Evolutionary conservation across 2,888 invertebrate genomes (phyloP).

Genomic region (Acronicta aceris): DNA sequence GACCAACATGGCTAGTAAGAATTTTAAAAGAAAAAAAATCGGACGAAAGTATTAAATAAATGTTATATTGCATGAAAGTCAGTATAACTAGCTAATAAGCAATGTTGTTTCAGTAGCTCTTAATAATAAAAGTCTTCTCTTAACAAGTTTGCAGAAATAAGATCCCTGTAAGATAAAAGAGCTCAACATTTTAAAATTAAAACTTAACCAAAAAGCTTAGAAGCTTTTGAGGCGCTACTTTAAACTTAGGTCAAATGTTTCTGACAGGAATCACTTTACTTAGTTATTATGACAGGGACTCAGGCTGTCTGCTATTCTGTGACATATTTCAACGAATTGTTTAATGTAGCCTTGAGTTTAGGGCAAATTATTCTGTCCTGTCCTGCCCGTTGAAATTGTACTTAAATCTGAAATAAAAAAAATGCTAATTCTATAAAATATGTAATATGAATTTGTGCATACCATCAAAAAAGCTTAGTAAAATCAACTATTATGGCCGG

Average conservation of each 20-base stretch:
- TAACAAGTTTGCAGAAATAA: constrained; percentile 24
- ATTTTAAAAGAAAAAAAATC: no score
- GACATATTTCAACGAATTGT: constrained; percentile 1
- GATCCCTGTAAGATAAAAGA: constrained; percentile 18
- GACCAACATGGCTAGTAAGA: no score
- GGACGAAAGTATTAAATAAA: no score
- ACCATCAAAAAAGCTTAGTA: no score
- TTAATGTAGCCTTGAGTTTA: not conserved
- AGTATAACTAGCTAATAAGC: not conserved
- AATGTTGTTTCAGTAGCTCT: constrained; percentile 2
- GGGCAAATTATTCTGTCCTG: not conserved
- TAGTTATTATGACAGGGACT: constrained; percentile 27
- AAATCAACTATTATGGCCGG: no score
- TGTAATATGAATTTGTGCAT: no score
- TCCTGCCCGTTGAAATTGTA: not conserved
- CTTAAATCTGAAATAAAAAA: not conserved
- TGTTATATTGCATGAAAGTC: no score
- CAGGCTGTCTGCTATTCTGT: not conserved
- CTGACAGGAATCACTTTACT: constrained; percentile 43
- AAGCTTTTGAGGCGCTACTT: constrained; percentile 23
- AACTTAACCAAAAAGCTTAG: constrained; percentile 33
- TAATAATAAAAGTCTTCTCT: constrained; percentile 12
- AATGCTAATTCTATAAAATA: no score
- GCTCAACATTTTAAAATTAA: constrained; percentile 42
- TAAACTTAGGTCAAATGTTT: constrained; percentile 41